Evolutionary conservation across 37 sponge, comb jelly and placozoan species (phyloP).

Genomic region (Tethya wilhelma): DNA sequence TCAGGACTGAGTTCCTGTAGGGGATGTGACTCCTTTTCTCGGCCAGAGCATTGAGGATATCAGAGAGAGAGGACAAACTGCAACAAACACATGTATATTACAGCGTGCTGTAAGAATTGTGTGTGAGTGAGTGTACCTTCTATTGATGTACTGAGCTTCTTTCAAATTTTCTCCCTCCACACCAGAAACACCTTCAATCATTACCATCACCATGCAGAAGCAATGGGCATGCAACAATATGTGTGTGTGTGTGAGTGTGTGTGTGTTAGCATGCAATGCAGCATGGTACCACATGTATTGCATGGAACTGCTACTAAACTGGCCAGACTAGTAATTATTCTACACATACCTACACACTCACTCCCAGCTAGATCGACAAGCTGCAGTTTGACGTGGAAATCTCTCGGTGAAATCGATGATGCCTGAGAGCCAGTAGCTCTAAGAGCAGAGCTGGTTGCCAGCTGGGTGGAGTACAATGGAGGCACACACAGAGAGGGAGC

Average conservation of each 20-base stretch:
- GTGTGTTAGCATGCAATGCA: no score
- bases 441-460: no score
- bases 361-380: conserved; percentile 84
- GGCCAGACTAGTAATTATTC: not conserved
- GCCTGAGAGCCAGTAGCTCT: no score
- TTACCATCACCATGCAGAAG: not conserved
- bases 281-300: no score
- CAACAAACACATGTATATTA: not conserved
- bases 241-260: conserved; percentile 7
- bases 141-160: conserved; percentile 64
- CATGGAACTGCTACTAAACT: not conserved
- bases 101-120: not conserved
- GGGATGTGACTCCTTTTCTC: conserved; percentile 62
- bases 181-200: conserved; percentile 56
- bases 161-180: conserved; percentile 43
- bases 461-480: no score
- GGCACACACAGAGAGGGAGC: no score
- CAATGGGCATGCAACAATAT: not conserved
- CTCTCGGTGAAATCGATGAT: no score
- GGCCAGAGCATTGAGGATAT: conserved; percentile 64
- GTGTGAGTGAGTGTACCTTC: conserved; percentile 11
- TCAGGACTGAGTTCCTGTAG: conserved; percentile 73
- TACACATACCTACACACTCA: conserved; percentile 67
- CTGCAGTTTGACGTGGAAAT: conserved; percentile 54
- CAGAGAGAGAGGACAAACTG: conserved; percentile 61